Evolutionary conservation across 53 echinoderm and acorn worm species (phyloP).

Genomic region (Stichopus horrens): DNA sequence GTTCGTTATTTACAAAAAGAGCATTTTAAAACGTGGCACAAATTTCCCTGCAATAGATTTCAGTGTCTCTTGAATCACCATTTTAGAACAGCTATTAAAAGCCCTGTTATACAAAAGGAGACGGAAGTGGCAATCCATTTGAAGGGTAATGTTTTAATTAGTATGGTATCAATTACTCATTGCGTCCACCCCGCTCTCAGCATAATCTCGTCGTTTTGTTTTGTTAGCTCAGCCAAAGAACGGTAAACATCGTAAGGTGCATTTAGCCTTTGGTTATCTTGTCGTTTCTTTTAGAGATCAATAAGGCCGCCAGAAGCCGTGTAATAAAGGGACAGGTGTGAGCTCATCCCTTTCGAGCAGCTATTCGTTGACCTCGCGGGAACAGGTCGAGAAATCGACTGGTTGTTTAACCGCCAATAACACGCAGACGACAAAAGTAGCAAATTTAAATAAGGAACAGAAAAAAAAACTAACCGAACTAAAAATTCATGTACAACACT

Average conservation of each 20-base stretch:
- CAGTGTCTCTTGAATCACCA: not conserved
- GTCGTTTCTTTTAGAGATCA: conserved; percentile 34
- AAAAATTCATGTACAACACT: no score
- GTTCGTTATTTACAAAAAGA: not conserved
- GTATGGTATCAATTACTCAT: conserved; percentile 30
- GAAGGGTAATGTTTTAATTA: conserved; percentile 8
- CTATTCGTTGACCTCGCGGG: not conserved
- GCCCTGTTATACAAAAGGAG: not conserved
- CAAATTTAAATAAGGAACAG: no score
- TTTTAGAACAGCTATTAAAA: not conserved
- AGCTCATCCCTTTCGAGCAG: not conserved
- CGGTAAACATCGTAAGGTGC: conserved; percentile 30
- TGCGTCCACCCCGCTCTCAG: not conserved
- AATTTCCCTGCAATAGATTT: not conserved
- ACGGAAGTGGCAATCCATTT: not conserved
- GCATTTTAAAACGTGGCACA: not conserved
- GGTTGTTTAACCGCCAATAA: no score
- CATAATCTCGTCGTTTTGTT: not conserved
- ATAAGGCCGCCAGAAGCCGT: conserved; percentile 20
- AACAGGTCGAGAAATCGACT: not conserved
- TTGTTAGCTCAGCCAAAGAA: conserved; percentile 45
- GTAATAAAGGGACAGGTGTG: conserved; percentile 25
- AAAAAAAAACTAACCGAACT: no score
- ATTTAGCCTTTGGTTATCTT: conserved; percentile 24
- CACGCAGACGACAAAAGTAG: no score